Evolutionary conservation across 2,113 vertebrate species (phyloP).

Genomic region (Sus scrofa): T2T-Sscrofa CM000813.6:98565501-98566000

Average conservation of each 20-base stretch:
- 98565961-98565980: conserved; percentile 79
- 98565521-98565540: not conserved
- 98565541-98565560: too few species aligned
- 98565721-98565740: not conserved
- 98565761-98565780: conserved; percentile 59
- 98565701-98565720: not conserved
- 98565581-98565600: not conserved
- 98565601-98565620: too few species aligned
- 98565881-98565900: conserved; percentile 77
- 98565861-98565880: conserved; percentile 76
- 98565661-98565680: accelerated
- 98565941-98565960: conserved; percentile 77
- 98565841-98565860: conserved; percentile 83
- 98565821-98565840: conserved; percentile 60
- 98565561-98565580: not conserved
- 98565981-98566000: conserved; percentile 72
- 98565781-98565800: conserved; percentile 33
- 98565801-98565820: conserved; percentile 65
- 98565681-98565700: not conserved
- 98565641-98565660: not conserved
- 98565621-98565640: not conserved
- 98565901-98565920: conserved; percentile 73
- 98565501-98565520: not conserved
- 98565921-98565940: conserved; percentile 61
- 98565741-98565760: not conserved